Base-by-base conservation (phyloP, 1,140 invertebrate genomes). In the Halotydeus destructor region DNA sequence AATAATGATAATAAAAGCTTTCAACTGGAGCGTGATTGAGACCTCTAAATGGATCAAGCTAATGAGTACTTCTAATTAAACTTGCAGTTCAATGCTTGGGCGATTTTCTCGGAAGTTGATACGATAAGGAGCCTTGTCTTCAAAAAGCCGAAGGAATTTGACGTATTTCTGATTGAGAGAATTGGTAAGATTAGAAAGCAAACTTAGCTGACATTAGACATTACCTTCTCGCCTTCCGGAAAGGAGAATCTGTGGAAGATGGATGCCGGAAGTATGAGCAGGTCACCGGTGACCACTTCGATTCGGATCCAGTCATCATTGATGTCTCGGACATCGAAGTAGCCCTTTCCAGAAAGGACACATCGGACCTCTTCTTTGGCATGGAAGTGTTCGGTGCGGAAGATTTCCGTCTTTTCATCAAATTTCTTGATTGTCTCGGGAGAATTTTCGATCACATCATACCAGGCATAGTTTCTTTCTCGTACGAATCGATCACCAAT, bases 231-330 rank as follows among this genome's bases (percentile, higher is more conserved):
- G n/a, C n/a, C n/a, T n/a, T n/a, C n/a, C n/a, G n/a, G n/a, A n/a
- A 89, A 64, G 4, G 85, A 94, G 57, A 98, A 97, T 40, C 93
- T 68, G 55, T 98, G 93, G 61, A 96, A 98, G 50, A 96, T 93
- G 41, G 91, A 91, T 50, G 83, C 78, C 1, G 91, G 91, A 37
- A 98, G 71, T 42, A 94, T 72, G 26, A 98, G 70, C 55, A 97
- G 64, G 64, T 97, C 91, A 9, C 84, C 85, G 14, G 75, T 66
- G 0, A 60, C 58, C 0, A 91, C 77, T 52, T 75, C 63, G 38
- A 98, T 88, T 16, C 93, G 70, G 41, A 97, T 80, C 93, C 91
- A 98, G 32, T 76, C 59, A 55, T 98, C 88, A 12, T 73, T 53
- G 19, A 57, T 61, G 62, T 89, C 77, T 38, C 93, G 65, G 0